Conservation (phyloP, 2,888 invertebrate genomes). For the Stegana nigrithorax region DNA sequence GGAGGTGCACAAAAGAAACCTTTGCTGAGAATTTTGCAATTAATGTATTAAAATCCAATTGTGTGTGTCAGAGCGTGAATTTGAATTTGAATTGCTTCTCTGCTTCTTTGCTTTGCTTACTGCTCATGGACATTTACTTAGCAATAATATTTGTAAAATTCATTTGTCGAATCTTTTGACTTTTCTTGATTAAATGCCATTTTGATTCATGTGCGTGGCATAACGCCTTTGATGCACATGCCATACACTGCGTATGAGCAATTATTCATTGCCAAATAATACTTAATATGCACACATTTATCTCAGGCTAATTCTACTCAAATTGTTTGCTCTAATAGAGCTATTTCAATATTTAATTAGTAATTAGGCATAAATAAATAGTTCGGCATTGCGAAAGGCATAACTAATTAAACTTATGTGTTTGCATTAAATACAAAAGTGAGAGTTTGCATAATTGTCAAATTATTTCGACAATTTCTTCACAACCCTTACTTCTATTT, state of each 20-base stretch:
- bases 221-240: background rate
- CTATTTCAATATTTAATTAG: constrained; percentile 10
- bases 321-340: background rate
- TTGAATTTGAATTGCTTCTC: background rate
- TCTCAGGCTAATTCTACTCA: background rate
- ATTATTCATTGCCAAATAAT: background rate
- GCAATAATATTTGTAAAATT: background rate
- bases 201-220: background rate
- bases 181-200: constrained; percentile 11
- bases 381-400: background rate
- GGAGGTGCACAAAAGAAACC: background rate
- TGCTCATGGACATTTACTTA: too few relatives aligned
- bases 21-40: background rate
- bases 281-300: background rate
- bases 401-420: constrained; percentile 1
- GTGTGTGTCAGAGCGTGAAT: background rate
- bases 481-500: too few relatives aligned
- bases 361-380: background rate
- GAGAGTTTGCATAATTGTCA: background rate
- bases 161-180: background rate
- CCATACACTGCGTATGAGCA: constrained; percentile 1
- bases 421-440: background rate
- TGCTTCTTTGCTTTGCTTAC: too few relatives aligned
- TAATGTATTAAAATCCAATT: background rate
- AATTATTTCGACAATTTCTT: too few relatives aligned